Evolutionary conservation across 1,140 invertebrate genomes (phyloP), one percentile per base, ranked within the genome.

Genomic region (Ganaspis sp.): DNA sequence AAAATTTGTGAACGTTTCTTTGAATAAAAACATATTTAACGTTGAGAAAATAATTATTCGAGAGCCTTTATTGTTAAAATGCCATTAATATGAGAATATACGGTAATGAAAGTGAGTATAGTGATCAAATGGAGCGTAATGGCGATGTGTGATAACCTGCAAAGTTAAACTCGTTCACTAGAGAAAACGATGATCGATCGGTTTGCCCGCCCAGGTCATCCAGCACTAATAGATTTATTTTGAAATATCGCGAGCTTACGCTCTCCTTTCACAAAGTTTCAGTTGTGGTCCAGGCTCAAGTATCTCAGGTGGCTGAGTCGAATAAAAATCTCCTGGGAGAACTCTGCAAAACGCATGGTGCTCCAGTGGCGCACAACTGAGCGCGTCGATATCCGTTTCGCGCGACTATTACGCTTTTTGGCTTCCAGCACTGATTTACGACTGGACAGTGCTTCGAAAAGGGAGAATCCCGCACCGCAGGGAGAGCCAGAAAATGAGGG

Each of bases 381-480:
- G 15, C 21, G 58, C 26, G 58, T 64, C 58, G 58, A 64, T 64
- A 64, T 64, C 29, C 54, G 21, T 2, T 26, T 58, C 58, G n/a
- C 12, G 58, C 58, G 58, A 64, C 23, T 54, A 70, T 40, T 73
- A n/a, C 38, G 71, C 58, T 70, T 53, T 73, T 77, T 58, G 34
- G 69, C 45, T 53, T 64, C 53, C 58, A 64, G 53, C 26, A 72
- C 69, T 84, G 85, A 86, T 86, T 86, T 85, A 86, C 78, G 83
- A 81, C 78, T 69, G 76, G 78, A 85, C 83, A 80, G 81, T 76
- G 77, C 71, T 69, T 69, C 77, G 54, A 49, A 73, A 70, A 37
- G 29, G 64, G 45, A 73, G 74, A 75, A 72, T 37, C 75, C 73
- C 72, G 69, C 12, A 69, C 58, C 11, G 15, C n/a, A 26, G 54